A percentile compares a stretch with the other conserved stretches of the same genome.
These are phyloP conservation scores for Nomada goodeniana DNA, from an alignment of 2,888 invertebrate genomes.

Conservation along the genomic window DNA sequence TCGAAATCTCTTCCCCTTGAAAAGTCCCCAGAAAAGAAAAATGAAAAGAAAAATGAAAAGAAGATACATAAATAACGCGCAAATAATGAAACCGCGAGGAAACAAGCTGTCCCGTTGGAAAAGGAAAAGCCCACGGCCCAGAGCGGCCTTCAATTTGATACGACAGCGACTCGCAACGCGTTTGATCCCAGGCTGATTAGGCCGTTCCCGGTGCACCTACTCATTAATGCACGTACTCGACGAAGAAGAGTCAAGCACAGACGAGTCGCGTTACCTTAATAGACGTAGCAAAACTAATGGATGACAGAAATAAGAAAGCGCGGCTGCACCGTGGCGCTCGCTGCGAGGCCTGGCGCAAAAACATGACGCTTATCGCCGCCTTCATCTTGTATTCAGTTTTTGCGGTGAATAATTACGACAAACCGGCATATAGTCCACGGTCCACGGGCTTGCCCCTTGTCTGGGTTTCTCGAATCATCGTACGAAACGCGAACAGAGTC, in stretches of 20 bases:
- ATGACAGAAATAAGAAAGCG: constrained; percentile 65
- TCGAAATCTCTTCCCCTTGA: no score
- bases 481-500: background rate
- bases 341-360: constrained; percentile 29
- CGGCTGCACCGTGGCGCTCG: constrained; percentile 25
- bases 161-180: constrained; percentile 43
- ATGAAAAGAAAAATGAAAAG: background rate
- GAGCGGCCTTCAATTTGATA: constrained; percentile 52
- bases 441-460: background rate
- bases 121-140: background rate
- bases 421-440: constrained; percentile 34
- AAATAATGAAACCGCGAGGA: background rate
- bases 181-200: constrained; percentile 59
- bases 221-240: constrained; percentile 57
- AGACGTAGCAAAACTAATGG: constrained; percentile 66
- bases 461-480: constrained; percentile 9
- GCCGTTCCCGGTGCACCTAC: constrained; percentile 55
- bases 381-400: constrained; percentile 60
- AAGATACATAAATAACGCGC: background rate
- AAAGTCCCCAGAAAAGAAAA: background rate
- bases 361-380: constrained; percentile 53
- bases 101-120: background rate
- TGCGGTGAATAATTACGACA: constrained; percentile 58
- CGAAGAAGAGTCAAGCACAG: constrained; percentile 48
- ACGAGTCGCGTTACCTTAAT: constrained; percentile 62